phyloP scores from a whole-genome alignment of 2,113 vertebrate species.

The Tragelaphus scriptus region DNA sequence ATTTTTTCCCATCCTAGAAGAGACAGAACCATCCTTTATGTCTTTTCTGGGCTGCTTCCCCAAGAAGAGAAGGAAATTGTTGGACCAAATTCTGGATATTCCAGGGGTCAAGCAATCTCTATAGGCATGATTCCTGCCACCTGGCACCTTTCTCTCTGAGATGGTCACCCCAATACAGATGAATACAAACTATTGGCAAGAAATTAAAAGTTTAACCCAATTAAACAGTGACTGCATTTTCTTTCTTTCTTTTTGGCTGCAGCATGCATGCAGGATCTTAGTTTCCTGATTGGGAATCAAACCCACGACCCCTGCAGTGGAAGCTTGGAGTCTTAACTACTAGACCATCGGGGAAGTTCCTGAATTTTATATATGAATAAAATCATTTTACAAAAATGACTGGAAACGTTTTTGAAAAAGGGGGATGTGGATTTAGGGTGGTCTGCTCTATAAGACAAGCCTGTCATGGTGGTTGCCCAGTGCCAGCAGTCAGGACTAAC shows the following conservation, averaged over 20 bases:
- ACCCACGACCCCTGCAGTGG: not conserved
- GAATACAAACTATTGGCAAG: not conserved
- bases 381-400: not conserved
- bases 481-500: not conserved
- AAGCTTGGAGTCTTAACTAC: not conserved
- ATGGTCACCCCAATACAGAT: not conserved
- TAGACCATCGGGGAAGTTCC: not conserved
- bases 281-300: not conserved
- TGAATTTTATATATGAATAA: not conserved
- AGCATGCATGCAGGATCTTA: not conserved
- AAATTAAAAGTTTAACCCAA: not conserved
- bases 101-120: not conserved
- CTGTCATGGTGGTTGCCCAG: not conserved
- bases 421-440: not conserved
- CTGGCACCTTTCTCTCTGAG: not conserved
- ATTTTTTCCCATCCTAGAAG: accelerated
- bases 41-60: not conserved
- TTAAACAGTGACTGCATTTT: not conserved
- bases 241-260: not conserved
- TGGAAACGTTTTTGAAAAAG: not conserved
- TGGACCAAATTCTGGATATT: not conserved
- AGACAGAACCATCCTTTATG: not conserved
- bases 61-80: not conserved
- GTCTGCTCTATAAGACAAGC: not conserved
- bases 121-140: not conserved